Base-by-base conservation (phyloP, 1,140 invertebrate genomes). In the Proales similis region DNA sequence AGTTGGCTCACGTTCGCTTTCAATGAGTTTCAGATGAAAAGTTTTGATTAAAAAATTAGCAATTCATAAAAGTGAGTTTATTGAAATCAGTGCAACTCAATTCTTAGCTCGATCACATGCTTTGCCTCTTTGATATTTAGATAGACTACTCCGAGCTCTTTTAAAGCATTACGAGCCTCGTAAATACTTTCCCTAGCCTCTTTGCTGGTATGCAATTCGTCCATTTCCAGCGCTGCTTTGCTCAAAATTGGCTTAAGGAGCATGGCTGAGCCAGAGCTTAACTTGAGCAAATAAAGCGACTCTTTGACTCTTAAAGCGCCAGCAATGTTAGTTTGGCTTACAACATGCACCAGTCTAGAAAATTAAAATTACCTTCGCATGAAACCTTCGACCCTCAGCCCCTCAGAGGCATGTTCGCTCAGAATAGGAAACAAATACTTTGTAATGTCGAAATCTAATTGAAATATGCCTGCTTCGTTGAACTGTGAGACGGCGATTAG, bases 391-490 rank as follows among this genome's bases (percentile, higher is more conserved):
- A 57, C 30, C 17, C 32, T 42, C 6, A 12, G n/a, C n/a, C n/a
- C 22, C 39, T 42, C 36, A 38, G 27, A 11, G 4, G 19, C 36
- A 29, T 42, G 45, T 26, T 57, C 51, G 20, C 45, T 57, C 32
- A 57, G 32, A 39, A 57, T 57, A 20, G 51, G 36, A 6, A 57
- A 27, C 32, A 57, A 39, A 24, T 57, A 57, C 24, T 57, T 57
- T 9, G 29, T 42, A 19, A 57, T 39, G 22, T 57, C 51, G 45
- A 19, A 57, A 4, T 57, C 24, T 22, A 57, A 24, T 39, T 57
- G 51, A n/a, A 17, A 1, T 20, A 39, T 42, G 20, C 51, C 51
- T 11, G 36, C 51, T 57, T 57, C 51, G 32, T 57, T 57, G 19
- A 57, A 57, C 3, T 24, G 19, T 26, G 14, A 30, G 6, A 17